A percentile compares a stretch with the other conserved stretches of the same genome.
These are phyloP conservation scores for Hedya salicella DNA, from an alignment of 2,888 invertebrate species.

Conservation along the genomic window DNA sequence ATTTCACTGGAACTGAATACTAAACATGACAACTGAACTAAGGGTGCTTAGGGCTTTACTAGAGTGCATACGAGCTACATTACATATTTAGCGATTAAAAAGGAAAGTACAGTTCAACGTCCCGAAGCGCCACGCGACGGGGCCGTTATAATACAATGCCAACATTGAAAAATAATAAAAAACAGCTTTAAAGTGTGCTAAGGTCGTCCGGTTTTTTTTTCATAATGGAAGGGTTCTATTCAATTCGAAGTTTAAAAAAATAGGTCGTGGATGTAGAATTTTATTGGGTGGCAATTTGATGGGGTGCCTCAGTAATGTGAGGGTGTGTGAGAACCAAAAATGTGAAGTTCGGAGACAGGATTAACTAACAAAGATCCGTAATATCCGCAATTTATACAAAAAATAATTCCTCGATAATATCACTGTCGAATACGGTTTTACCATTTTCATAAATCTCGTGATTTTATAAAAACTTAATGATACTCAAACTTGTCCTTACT, in stretches of 20 bases:
- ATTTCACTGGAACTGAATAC: background rate
- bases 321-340: conserved; percentile 32
- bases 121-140: conserved; percentile 72
- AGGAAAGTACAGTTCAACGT: conserved; percentile 66
- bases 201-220: conserved; percentile 65
- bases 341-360: background rate
- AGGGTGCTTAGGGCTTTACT: conserved; percentile 7
- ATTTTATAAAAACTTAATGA: no score
- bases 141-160: conserved; percentile 61
- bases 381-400: no score
- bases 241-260: conserved; percentile 52
- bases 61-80: conserved; percentile 30
- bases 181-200: conserved; percentile 68
- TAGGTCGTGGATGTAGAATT: conserved; percentile 52
- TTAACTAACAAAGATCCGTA: background rate
- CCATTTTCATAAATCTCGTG: no score
- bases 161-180: conserved; percentile 57
- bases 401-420: no score
- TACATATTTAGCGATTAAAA: conserved; percentile 42
- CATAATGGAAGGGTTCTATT: conserved; percentile 55
- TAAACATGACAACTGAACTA: conserved; percentile 20
- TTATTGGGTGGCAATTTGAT: conserved; percentile 61
- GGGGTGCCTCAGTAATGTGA: conserved; percentile 45
- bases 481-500: no score
- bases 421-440: no score